Evolutionary conservation across 1,140 invertebrate species (phyloP).

Genomic region (Carcinoscorpius rotundicauda): DNA sequence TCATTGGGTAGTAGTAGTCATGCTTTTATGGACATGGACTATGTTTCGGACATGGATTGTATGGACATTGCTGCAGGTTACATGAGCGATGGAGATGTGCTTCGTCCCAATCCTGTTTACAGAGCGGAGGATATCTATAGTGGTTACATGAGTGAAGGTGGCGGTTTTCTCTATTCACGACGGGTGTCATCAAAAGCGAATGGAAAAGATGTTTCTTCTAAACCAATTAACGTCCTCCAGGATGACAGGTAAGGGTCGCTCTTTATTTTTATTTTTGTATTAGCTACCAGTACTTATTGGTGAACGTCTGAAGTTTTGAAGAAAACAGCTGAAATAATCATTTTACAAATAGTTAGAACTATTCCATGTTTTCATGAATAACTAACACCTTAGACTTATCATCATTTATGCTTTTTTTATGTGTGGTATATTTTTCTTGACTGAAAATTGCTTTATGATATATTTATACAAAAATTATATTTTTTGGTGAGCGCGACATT

Average conservation of each 20-base stretch:
- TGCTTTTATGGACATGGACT: constrained; percentile 28
- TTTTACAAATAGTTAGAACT: too few species aligned
- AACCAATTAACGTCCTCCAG: constrained; percentile 29
- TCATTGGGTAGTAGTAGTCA: constrained; percentile 9
- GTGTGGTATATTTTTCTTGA: too few species aligned
- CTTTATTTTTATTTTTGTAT: too few species aligned
- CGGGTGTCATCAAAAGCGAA: not conserved
- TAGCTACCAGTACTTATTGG: too few species aligned
- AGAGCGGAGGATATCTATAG: constrained; percentile 40
- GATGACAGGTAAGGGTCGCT: constrained; percentile 36
- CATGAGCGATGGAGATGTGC: constrained; percentile 59
- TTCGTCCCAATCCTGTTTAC: constrained; percentile 34
- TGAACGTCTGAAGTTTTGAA: too few species aligned
- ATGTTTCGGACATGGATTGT: constrained; percentile 30
- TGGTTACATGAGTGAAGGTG: constrained; percentile 87
- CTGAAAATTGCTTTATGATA: too few species aligned
- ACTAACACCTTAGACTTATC: too few species aligned
- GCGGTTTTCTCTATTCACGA: constrained; percentile 36
- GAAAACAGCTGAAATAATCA: too few species aligned
- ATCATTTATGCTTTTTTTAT: too few species aligned
- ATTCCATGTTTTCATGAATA: too few species aligned
- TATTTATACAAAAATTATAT: too few species aligned
- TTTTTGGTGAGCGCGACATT: too few species aligned
- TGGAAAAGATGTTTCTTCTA: constrained; percentile 28
- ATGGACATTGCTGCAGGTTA: constrained; percentile 42